A percentile compares a stretch with the other conserved stretches of the same genome.
These are phyloP conservation scores for Mugil cephalus DNA, from an alignment of 2,113 vertebrate genomes.

Conservation along the genomic window DNA sequence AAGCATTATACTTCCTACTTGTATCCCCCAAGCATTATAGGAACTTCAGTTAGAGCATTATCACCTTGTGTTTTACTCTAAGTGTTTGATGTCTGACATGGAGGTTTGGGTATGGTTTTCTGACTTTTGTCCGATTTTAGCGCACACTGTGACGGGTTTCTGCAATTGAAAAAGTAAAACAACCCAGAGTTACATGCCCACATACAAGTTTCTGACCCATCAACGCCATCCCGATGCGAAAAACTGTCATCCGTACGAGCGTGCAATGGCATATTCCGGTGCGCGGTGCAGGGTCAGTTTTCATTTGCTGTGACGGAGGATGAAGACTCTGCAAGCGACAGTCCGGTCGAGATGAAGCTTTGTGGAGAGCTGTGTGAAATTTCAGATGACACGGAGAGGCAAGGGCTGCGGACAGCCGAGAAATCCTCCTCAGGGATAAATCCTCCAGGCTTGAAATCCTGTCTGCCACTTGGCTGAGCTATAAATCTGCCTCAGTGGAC, in stretches of 20 bases:
- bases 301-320: constrained; percentile 49
- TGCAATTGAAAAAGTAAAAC: constrained; percentile 13
- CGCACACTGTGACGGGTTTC: neutral
- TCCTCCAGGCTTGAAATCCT: constrained; percentile 70
- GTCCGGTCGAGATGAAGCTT: constrained; percentile 55
- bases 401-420: constrained; percentile 56
- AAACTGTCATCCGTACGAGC: constrained; percentile 23
- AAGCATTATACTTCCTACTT: no score
- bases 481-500: constrained; percentile 38
- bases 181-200: constrained; percentile 21
- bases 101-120: no score
- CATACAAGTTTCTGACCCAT: constrained; percentile 40
- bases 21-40: no score
- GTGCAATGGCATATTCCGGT: constrained; percentile 21
- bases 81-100: no score
- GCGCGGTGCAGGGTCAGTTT: constrained; percentile 31
- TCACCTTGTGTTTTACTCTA: no score
- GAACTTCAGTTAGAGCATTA: no score
- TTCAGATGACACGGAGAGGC: constrained; percentile 69
- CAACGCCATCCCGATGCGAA: constrained; percentile 5
- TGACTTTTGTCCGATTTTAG: neutral
- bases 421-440: constrained; percentile 75
- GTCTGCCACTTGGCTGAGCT: constrained; percentile 62
- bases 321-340: constrained; percentile 53
- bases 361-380: constrained; percentile 71